phyloP scores from a whole-genome alignment of 1,140 invertebrate species.

The Lordiphosa collinella region DNA sequence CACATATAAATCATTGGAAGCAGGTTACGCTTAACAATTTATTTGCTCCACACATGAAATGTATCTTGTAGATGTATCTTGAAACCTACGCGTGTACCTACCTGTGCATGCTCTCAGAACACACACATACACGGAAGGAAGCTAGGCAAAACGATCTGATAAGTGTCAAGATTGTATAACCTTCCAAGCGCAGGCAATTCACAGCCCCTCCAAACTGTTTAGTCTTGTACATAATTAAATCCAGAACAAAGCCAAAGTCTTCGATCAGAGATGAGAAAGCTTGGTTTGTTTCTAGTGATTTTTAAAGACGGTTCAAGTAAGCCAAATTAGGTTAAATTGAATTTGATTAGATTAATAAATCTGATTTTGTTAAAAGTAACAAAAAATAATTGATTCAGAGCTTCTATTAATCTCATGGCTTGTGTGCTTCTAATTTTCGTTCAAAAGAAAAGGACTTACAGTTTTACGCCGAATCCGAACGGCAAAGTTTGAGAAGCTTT shows the following conservation, averaged over 20 bases:
- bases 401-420: no score
- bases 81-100: conserved; percentile 54
- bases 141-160: conserved; percentile 67
- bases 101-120: conserved; percentile 62
- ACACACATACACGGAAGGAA: conserved; percentile 48
- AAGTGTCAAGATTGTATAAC: conserved; percentile 75
- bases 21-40: conserved; percentile 67
- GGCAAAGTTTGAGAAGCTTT: no score
- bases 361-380: no score
- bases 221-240: conserved; percentile 2
- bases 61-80: conserved; percentile 65
- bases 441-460: no score
- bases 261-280: conserved; percentile 2
- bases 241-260: background rate
- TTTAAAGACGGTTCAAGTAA: background rate
- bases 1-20: conserved; percentile 69
- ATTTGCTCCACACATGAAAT: conserved; percentile 69
- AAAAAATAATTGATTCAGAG: no score
- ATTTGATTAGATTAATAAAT: no score
- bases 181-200: conserved; percentile 41
- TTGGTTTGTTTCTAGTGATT: background rate
- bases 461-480: no score
- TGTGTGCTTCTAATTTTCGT: no score
- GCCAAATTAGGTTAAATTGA: background rate
- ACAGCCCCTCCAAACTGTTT: no score